Base-by-base conservation (phyloP, 2,797 vertebrate genomes). In the Eleutherodactylus coqui region DNA sequence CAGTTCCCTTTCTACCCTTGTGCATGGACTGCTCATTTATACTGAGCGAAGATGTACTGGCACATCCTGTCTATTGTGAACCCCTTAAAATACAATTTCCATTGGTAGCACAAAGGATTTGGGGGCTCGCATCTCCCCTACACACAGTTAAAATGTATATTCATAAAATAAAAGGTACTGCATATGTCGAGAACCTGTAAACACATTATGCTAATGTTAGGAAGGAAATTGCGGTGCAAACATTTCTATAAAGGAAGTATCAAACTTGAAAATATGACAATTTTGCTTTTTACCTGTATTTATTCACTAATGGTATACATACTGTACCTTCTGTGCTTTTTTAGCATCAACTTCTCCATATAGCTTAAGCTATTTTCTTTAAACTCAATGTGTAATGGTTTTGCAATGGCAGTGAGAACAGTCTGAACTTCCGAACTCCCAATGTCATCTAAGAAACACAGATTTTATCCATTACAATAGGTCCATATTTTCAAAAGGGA, bases 291-390 rank as follows among this genome's bases (percentile, higher is more conserved):
- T 45, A 47, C 3, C 5, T 75, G 45, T 34, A 27, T 69, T 34
- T 38, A 9, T 47, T 2, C n/a, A 38, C 21, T 11, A 60, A 62
- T 51, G 51, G 16, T n/a, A 21, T 6, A 43, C 24, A 32, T 43
- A 67, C 41, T 64, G 10, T 92, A 98, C 97, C 97, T 97, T 91
- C 94, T 95, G 87, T 97, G 93, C 79, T 96, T 98, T 91, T 96
- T 99, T 78, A 99, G 94, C 86, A 97, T 93, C 78, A 99, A 93
- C 89, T 95, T 96, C 89, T 99, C 97, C 96, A 97, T 91, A 89
- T 98, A 98, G 86, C 91, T 96, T 78, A 98, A 90, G 82, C 93
- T 93, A 58, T 92, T 92, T 88, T 94, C 90, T 88, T 90, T 93
- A 92, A 99, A 98, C 89, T 96, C 93, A 91, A 98, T 92, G 9